Evolutionary conservation across 1,140 invertebrate genomes (phyloP).

Genomic region (Drosophila sproati): DNA sequence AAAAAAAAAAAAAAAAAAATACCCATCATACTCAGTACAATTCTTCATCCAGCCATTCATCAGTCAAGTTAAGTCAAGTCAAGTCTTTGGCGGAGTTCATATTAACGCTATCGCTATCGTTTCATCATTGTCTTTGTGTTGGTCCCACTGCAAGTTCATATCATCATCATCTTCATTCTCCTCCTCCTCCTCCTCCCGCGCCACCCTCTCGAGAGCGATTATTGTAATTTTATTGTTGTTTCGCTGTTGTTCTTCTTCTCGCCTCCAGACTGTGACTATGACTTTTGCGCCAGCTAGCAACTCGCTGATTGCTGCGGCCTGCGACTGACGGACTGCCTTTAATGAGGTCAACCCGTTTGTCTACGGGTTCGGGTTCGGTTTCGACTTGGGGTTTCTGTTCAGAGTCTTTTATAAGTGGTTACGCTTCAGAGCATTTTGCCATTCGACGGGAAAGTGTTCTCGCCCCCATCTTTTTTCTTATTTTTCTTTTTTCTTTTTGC

Average conservation of each 20-base stretch:
- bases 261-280: constrained; percentile 35
- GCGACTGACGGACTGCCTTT: constrained; percentile 26
- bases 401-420: constrained; percentile 54
- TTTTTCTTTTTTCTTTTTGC: constrained; percentile 8
- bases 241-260: constrained; percentile 26
- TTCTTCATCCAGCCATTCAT: neutral
- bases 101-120: constrained; percentile 34
- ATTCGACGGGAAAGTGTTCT: constrained; percentile 72
- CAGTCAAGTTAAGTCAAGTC: neutral
- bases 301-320: constrained; percentile 57
- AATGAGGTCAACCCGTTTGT: constrained; percentile 73
- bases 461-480: constrained; percentile 16
- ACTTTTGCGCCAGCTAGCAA: constrained; percentile 28
- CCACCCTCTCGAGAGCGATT: constrained; percentile 67
- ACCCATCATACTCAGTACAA: neutral
- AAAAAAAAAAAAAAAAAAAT: neutral
- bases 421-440: constrained; percentile 59
- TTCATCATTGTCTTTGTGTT: constrained; percentile 49
- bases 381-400: constrained; percentile 5
- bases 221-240: constrained; percentile 80
- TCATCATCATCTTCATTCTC: neutral
- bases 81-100: constrained; percentile 19
- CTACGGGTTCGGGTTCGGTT: constrained; percentile 20
- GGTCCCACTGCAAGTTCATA: constrained; percentile 70
- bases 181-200: constrained; percentile 12